Conservation (phyloP, 2,888 invertebrate genomes). For the Mantis religiosa region DNA sequence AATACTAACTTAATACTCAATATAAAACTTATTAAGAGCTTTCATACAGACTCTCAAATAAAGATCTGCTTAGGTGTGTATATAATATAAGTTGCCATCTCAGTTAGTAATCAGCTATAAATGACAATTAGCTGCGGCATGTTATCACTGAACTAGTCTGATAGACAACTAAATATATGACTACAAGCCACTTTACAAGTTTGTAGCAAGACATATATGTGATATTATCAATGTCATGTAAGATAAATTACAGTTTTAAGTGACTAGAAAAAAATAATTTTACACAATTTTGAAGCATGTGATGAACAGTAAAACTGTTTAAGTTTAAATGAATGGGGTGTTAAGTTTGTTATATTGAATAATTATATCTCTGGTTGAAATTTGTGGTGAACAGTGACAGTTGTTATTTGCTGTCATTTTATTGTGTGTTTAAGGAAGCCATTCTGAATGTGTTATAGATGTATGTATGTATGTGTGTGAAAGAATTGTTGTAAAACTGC, state of each 20-base stretch:
- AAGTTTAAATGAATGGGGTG: background rate
- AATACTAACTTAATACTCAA: background rate
- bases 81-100: background rate
- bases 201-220: background rate
- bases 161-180: background rate
- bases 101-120: background rate
- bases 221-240: slow-evolving; percentile 2
- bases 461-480: background rate
- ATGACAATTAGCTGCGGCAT: background rate
- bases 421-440: background rate
- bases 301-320: background rate
- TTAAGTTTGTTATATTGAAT: background rate
- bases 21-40: background rate
- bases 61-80: background rate
- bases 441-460: background rate
- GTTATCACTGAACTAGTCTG: background rate
- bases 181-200: background rate
- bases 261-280: background rate
- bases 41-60: background rate
- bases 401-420: background rate
- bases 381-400: background rate
- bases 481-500: background rate
- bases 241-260: background rate
- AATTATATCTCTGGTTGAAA: background rate
- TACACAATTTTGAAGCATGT: background rate